phyloP scores from a whole-genome alignment of 2,113 vertebrate genomes.

The Hydrolagus affinis region DNA sequence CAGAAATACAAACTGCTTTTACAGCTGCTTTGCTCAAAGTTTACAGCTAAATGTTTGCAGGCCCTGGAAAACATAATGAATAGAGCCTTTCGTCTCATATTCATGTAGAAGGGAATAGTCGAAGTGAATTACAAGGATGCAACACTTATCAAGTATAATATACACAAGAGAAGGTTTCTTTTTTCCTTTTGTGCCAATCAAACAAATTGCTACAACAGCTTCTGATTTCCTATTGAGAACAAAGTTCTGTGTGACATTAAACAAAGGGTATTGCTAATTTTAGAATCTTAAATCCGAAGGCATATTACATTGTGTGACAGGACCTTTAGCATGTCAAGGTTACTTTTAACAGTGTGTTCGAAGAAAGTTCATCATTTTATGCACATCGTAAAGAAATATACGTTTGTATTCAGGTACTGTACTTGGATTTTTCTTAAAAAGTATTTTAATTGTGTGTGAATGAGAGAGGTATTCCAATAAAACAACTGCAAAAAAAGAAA shows the following conservation, averaged over 20 bases:
- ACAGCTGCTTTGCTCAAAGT: background rate
- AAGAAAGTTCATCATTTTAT: background rate
- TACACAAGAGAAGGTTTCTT: background rate
- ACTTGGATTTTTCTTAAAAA: background rate
- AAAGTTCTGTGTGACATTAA: slow-evolving; percentile 9
- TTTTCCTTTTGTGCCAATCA: background rate
- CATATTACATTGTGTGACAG: slow-evolving; percentile 1
- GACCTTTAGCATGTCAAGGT: background rate
- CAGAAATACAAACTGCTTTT: background rate
- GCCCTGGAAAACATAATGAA: background rate
- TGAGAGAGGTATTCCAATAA: no score
- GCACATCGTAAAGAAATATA: background rate
- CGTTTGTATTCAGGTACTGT: background rate
- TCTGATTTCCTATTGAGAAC: background rate
- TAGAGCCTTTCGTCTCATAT: background rate
- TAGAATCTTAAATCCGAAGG: background rate
- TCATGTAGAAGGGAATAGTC: background rate
- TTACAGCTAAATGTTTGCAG: slow-evolving; percentile 3
- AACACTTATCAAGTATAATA: background rate
- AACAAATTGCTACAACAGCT: background rate
- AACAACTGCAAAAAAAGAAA: background rate
- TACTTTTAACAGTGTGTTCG: background rate
- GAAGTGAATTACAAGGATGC: background rate
- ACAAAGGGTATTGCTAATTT: slow-evolving; percentile 12
- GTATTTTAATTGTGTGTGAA: background rate